A percentile compares a stretch with the other conserved stretches of the same genome.
phyloP scores from a whole-genome alignment of 2,113 vertebrate species.

The Serinus canaria region DNA sequence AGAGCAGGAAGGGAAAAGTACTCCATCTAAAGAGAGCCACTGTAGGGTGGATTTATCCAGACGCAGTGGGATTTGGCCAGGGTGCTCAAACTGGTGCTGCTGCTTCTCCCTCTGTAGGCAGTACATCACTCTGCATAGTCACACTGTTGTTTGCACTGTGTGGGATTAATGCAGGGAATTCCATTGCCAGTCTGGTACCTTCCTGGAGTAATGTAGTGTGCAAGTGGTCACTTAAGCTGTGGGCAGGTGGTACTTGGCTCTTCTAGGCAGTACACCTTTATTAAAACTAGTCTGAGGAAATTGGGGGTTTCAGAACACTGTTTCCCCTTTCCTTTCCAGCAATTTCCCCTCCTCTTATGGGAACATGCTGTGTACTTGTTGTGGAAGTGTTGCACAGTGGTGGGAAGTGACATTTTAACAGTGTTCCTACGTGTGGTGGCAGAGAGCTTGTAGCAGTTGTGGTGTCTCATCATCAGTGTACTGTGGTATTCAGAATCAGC shows the following conservation, averaged over 20 bases:
- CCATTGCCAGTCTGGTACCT: not conserved
- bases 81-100: not conserved
- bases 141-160: too few species aligned
- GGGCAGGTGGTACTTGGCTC: not conserved
- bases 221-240: not conserved
- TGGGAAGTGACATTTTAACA: not conserved
- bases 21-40: not conserved
- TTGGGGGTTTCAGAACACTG: rapidly evolving
- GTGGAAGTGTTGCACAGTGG: not conserved
- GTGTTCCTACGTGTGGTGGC: not conserved
- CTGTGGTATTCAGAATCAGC: not conserved
- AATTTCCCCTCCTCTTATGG: not conserved
- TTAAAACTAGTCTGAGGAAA: not conserved
- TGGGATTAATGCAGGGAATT: not conserved
- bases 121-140: not conserved
- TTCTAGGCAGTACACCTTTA: not conserved
- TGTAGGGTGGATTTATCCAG: not conserved
- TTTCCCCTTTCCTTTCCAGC: not conserved
- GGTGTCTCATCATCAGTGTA: not conserved
- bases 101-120: not conserved
- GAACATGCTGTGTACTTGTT: not conserved
- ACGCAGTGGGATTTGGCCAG: not conserved
- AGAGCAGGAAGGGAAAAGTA: not conserved
- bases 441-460: not conserved
- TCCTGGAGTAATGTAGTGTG: not conserved